Evolutionary conservation across 2,113 vertebrate species (phyloP).

Genomic region (Saimiri boliviensis): DNA sequence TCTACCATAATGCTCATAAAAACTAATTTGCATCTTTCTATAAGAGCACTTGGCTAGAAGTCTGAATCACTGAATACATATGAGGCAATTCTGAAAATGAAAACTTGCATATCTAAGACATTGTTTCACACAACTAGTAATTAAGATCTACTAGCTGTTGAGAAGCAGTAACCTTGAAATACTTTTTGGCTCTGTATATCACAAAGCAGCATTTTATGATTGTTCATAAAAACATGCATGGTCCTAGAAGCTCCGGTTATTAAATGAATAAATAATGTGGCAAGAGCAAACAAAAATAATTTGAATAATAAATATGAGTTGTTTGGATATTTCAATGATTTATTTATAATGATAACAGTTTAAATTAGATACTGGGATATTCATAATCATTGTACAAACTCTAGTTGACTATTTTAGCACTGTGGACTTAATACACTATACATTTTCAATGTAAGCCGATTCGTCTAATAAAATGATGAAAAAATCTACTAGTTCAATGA

Average conservation of each 20-base stretch:
- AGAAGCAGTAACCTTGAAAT: conserved; percentile 70
- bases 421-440: conserved; percentile 62
- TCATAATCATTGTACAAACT: conserved; percentile 72
- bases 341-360: conserved; percentile 78
- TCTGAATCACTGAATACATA: conserved; percentile 38
- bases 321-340: conserved; percentile 65
- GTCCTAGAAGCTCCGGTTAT: conserved; percentile 73
- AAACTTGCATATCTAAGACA: conserved; percentile 56
- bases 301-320: conserved; percentile 80
- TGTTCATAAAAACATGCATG: conserved; percentile 70
- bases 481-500: conserved; percentile 70
- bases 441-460: conserved; percentile 67
- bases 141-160: conserved; percentile 76
- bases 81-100: conserved; percentile 29
- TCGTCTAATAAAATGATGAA: conserved; percentile 74
- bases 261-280: conserved; percentile 81
- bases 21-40: conserved; percentile 66
- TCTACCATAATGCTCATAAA: conserved; percentile 42
- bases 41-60: conserved; percentile 61
- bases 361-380: conserved; percentile 77
- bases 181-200: conserved; percentile 72
- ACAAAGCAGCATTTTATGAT: conserved; percentile 73
- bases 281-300: conserved; percentile 70
- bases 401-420: conserved; percentile 72
- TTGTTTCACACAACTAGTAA: conserved; percentile 69